A percentile compares a stretch with the other conserved stretches of the same genome.
These are phyloP conservation scores for Cuniculus paca DNA, from an alignment of 2,797 vertebrate genomes.

Conservation along the genomic window DNA sequence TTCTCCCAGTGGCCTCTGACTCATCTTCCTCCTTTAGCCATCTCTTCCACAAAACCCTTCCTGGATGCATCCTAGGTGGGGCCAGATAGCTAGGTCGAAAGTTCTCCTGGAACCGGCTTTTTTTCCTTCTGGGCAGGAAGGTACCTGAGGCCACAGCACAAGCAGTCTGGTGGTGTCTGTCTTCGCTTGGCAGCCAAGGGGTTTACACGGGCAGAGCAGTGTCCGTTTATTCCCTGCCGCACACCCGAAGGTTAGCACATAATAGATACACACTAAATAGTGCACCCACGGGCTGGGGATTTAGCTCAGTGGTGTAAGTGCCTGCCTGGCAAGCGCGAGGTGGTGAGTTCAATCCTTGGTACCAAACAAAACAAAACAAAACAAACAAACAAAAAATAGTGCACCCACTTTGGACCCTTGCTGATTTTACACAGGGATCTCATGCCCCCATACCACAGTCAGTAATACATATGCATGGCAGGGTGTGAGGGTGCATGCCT, in stretches of 20 bases:
- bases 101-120: not conserved
- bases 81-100: not conserved
- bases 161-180: not conserved
- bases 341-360: too few species aligned
- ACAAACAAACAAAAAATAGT: too few species aligned
- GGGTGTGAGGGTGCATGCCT: not conserved
- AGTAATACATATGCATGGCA: not conserved
- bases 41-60: not conserved
- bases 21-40: not conserved
- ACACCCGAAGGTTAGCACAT: not conserved
- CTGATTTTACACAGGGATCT: not conserved
- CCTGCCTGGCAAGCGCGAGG: too few species aligned
- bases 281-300: too few species aligned
- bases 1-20: not conserved
- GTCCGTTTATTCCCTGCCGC: too few species aligned
- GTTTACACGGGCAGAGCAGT: rapidly evolving
- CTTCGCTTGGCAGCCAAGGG: not conserved
- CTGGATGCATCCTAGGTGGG: not conserved
- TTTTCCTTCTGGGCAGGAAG: not conserved
- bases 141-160: not conserved
- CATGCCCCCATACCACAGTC: not conserved
- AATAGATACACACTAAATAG: not conserved
- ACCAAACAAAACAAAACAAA: too few species aligned
- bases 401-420: not conserved
- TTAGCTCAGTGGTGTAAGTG: too few species aligned